Evolutionary conservation across 2,113 vertebrate species (phyloP).

Genomic region (Onychostruthus taczanowskii): DNA sequence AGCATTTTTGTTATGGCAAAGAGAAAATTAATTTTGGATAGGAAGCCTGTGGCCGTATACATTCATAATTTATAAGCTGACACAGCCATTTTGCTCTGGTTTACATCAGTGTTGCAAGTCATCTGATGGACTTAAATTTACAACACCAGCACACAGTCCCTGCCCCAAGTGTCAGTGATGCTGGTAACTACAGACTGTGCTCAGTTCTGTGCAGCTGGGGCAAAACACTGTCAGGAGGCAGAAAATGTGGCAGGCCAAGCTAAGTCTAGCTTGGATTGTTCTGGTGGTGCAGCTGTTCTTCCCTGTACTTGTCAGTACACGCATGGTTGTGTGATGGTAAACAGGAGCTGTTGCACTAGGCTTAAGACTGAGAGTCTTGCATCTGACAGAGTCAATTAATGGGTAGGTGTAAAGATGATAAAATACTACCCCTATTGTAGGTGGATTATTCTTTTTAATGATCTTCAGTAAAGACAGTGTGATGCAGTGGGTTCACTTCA

Average conservation of each 20-base stretch:
- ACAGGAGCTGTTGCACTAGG: background rate
- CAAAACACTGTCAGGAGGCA: background rate
- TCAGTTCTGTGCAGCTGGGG: background rate
- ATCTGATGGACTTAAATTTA: background rate
- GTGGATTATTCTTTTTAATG: background rate
- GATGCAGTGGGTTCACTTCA: background rate
- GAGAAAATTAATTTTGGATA: background rate
- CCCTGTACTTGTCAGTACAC: background rate
- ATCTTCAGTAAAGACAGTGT: background rate
- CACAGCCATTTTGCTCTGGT: background rate
- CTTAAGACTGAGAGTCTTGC: background rate
- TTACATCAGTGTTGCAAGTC: background rate
- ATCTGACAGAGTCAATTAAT: background rate
- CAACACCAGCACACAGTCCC: background rate
- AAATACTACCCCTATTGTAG: background rate
- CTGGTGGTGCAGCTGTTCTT: background rate
- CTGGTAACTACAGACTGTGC: background rate
- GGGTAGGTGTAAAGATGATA: background rate
- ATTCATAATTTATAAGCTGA: conserved; percentile 26
- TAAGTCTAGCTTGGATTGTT: background rate
- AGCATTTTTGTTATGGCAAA: background rate
- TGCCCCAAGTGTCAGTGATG: background rate
- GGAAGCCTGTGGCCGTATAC: background rate
- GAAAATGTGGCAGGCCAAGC: background rate
- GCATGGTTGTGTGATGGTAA: background rate